phyloP scores from a whole-genome alignment of 2,888 invertebrate species.

The Luperina nickerlii region DNA sequence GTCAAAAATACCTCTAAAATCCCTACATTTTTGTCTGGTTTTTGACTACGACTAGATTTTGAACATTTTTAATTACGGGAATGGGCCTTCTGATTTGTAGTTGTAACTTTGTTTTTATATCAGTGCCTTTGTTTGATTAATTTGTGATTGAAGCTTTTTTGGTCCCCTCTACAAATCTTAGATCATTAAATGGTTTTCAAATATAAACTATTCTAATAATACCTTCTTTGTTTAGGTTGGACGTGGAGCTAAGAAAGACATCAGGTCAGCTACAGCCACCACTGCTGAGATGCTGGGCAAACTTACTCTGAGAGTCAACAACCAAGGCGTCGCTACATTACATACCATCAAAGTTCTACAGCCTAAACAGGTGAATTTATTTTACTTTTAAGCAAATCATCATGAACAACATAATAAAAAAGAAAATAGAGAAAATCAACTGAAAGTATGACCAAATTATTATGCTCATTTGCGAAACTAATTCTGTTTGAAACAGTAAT shows the following conservation, averaged over 20 bases:
- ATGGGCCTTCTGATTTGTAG: not conserved
- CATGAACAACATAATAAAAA: not conserved
- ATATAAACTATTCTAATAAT: not conserved
- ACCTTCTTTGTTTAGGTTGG: slow-evolving; percentile 90
- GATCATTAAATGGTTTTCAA: not conserved
- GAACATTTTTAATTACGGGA: too few relatives aligned
- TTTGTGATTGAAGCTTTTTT: not conserved
- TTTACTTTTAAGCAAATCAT: not conserved
- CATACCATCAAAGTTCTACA: slow-evolving; percentile 96
- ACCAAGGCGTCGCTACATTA: slow-evolving; percentile 95
- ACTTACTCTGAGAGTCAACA: slow-evolving; percentile 93
- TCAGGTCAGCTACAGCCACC: slow-evolving; percentile 96
- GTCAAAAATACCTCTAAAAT: too few relatives aligned
- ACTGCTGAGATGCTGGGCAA: slow-evolving; percentile 96
- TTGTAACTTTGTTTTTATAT: not conserved
- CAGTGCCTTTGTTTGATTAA: not conserved
- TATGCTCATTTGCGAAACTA: not conserved
- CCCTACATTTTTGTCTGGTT: too few relatives aligned
- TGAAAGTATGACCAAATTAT: slow-evolving; percentile 34
- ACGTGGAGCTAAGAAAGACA: slow-evolving; percentile 94
- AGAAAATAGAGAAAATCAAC: slow-evolving; percentile 11
- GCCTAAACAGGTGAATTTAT: slow-evolving; percentile 94
- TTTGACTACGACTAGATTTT: too few relatives aligned
- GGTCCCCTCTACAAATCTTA: not conserved
- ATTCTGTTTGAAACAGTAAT: slow-evolving; percentile 4